Conservation (phyloP, 2,113 vertebrate species). For the Petrocephalus zakoni region DNA sequence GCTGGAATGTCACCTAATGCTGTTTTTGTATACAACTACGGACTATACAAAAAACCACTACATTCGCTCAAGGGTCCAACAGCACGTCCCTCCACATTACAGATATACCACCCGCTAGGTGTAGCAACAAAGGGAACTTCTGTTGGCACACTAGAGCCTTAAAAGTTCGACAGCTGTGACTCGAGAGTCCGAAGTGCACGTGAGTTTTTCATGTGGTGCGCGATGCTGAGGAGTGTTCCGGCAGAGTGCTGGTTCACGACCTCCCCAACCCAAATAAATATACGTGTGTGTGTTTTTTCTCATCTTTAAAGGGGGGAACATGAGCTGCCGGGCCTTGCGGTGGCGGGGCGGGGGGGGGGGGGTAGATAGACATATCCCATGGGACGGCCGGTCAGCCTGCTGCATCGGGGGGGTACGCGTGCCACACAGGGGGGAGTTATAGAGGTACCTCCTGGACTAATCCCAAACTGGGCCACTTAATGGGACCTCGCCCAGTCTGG, state of each 20-base stretch:
- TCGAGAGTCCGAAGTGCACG: background rate
- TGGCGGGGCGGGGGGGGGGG: background rate
- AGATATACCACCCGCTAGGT: background rate
- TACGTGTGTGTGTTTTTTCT: background rate
- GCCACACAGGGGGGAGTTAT: constrained; percentile 53
- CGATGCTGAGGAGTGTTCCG: background rate
- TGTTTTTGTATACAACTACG: background rate
- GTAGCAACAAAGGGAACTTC: background rate
- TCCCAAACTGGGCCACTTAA: constrained; percentile 21
- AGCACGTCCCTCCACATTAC: background rate
- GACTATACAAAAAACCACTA: background rate
- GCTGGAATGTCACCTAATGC: background rate
- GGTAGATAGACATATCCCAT: constrained; percentile 46
- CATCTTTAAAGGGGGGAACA: background rate
- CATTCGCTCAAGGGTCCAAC: background rate
- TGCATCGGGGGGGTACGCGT: constrained; percentile 30
- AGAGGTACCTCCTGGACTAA: constrained; percentile 49
- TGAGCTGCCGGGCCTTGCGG: background rate
- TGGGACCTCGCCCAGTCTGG: background rate
- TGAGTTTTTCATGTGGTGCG: background rate
- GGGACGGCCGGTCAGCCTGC: constrained; percentile 42
- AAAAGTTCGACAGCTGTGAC: background rate
- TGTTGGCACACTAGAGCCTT: background rate
- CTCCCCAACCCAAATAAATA: background rate
- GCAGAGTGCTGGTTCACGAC: background rate